Percentiles rank a stretch among this genome's conserved stretches.
Conservation (phyloP, 30 jellyfish, hydroid and myxozoan species). For the Aurelia aurita region DNA sequence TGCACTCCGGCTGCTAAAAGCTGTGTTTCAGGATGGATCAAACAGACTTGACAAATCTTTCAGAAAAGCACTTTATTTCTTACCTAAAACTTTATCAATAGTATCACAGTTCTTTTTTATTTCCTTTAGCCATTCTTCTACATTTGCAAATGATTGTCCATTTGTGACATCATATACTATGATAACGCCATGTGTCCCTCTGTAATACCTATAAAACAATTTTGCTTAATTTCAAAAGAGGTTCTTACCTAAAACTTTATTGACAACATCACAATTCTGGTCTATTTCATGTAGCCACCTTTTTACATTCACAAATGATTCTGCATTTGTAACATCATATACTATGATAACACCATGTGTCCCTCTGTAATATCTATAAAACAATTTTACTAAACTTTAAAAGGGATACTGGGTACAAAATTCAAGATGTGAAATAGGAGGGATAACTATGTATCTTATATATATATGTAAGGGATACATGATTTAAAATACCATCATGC, state of each 20-base stretch:
- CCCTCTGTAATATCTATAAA: slow-evolving; percentile 92
- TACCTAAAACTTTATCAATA: slow-evolving; percentile 95
- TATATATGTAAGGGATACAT: no score
- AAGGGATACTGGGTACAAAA: no score
- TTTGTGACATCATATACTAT: slow-evolving; percentile 97
- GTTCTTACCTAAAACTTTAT: slow-evolving; percentile 91
- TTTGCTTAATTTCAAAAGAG: no score
- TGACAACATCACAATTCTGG: slow-evolving; percentile 95
- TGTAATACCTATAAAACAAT: slow-evolving; percentile 71
- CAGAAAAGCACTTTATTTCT: background rate
- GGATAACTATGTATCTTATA: no score
- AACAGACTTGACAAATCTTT: no score
- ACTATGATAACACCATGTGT: slow-evolving; percentile 98
- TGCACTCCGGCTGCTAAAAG: no score
- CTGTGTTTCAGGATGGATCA: no score
- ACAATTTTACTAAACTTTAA: no score
- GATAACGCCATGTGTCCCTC: slow-evolving; percentile 99
- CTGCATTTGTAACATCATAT: slow-evolving; percentile 97
- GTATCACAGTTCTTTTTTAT: slow-evolving; percentile 94
- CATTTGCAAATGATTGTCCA: slow-evolving; percentile 97
- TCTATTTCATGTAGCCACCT: slow-evolving; percentile 99
- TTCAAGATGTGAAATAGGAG: no score
- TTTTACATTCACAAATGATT: slow-evolving; percentile 97
- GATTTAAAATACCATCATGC: no score
- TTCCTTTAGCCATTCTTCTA: slow-evolving; percentile 96